These are phyloP conservation scores for Hydrozoanthus gracilis DNA, from an alignment of 92 coral and sea anemone genomes.

Conservation along the genomic window DNA sequence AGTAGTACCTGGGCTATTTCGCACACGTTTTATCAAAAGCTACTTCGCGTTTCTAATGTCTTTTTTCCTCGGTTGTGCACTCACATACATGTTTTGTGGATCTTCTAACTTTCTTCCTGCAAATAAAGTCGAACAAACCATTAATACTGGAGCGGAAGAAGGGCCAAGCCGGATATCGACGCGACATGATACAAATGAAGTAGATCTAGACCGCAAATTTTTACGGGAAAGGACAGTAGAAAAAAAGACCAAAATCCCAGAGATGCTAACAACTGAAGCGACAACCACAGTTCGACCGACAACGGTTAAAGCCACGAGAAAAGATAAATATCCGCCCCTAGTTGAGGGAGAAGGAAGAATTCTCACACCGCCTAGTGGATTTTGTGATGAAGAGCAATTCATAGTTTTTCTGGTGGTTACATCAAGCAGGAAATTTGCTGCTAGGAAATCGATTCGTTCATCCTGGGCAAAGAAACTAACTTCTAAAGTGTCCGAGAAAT, in stretches of 20 bases:
- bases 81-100: slow-evolving; percentile 32
- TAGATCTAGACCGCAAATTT: background rate
- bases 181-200: background rate
- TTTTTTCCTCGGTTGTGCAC: slow-evolving; percentile 26
- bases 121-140: background rate
- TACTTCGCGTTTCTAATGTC: slow-evolving; percentile 21
- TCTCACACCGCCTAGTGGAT: slow-evolving; percentile 53
- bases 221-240: background rate
- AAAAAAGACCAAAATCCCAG: background rate
- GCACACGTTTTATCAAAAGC: slow-evolving; percentile 31
- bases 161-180: background rate
- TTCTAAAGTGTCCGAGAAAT: slow-evolving; percentile 34
- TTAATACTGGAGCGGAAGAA: background rate
- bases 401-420: slow-evolving; percentile 70
- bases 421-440: slow-evolving; percentile 74
- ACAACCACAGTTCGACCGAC: slow-evolving; percentile 8
- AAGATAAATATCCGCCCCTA: slow-evolving; percentile 73
- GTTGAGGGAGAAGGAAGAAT: slow-evolving; percentile 42
- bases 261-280: background rate
- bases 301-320: slow-evolving; percentile 13
- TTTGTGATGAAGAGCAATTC: slow-evolving; percentile 55
- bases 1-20: slow-evolving; percentile 27
- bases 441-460: slow-evolving; percentile 77
- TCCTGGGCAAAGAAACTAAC: slow-evolving; percentile 77
- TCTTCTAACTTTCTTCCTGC: background rate